Percentiles rank a stretch among this genome's conserved stretches.
These are phyloP conservation scores for Ochotona princeps DNA, from an alignment of 2,113 vertebrate genomes.

Conservation along the genomic window DNA sequence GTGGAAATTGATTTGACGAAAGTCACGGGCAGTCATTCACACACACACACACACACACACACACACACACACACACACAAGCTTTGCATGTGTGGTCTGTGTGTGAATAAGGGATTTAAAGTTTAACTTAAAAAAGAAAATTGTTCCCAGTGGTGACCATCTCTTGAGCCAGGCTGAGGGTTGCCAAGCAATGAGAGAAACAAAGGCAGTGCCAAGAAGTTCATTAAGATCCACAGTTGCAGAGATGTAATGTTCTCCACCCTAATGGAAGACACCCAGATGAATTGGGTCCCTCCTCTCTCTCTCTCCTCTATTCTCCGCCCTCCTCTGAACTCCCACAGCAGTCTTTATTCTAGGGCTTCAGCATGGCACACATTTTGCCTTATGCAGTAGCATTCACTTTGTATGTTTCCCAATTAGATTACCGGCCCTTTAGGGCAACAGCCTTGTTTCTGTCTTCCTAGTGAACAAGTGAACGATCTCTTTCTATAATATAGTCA, in stretches of 20 bases:
- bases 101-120: slow-evolving; percentile 24
- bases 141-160: slow-evolving; percentile 63
- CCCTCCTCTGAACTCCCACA: neutral
- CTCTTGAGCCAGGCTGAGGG: slow-evolving; percentile 53
- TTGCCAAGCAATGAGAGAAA: slow-evolving; percentile 73
- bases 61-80: too few species aligned
- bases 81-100: neutral
- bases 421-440: slow-evolving; percentile 13
- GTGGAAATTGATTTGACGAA: neutral
- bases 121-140: slow-evolving; percentile 41
- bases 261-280: neutral
- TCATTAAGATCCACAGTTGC: slow-evolving; percentile 65
- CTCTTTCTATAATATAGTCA: neutral
- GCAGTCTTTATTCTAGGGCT: neutral
- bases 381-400: neutral
- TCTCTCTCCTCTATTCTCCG: neutral
- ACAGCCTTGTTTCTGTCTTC: neutral
- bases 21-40: neutral
- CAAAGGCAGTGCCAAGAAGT: slow-evolving; percentile 72
- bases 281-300: neutral
- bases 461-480: neutral
- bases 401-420: neutral
- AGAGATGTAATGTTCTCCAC: slow-evolving; percentile 1
- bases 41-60: too few species aligned
- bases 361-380: neutral